Evolutionary conservation across 2,113 vertebrate species (phyloP).

Genomic region (Cynoglossus semilaevis): DNA sequence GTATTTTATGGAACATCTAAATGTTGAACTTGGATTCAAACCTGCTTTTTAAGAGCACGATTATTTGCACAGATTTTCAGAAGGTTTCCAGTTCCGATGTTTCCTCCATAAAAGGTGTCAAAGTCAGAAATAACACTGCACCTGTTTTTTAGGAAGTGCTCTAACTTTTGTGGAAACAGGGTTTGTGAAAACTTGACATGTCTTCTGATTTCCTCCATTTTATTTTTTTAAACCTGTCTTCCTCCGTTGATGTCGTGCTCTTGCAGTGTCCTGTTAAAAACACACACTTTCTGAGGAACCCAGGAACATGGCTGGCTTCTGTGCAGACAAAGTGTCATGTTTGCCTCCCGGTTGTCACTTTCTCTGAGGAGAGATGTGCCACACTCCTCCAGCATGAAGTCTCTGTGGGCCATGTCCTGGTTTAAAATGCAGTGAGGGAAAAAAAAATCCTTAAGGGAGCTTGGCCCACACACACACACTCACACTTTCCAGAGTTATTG

Average conservation of each 20-base stretch:
- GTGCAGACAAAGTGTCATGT: constrained; percentile 39
- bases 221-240: background rate
- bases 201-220: constrained; percentile 1
- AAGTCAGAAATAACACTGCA: too few species aligned
- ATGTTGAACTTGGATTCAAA: too few species aligned
- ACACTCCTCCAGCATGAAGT: constrained; percentile 33
- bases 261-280: constrained; percentile 30
- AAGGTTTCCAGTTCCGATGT: too few species aligned
- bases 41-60: too few species aligned
- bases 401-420: constrained; percentile 50
- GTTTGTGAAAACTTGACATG: constrained; percentile 13
- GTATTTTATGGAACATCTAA: too few species aligned
- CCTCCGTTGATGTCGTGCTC: background rate
- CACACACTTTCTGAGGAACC: constrained; percentile 10
- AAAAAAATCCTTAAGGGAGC: constrained; percentile 35
- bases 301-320: constrained; percentile 16
- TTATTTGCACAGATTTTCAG: too few species aligned
- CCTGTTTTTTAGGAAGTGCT: too few species aligned
- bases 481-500: constrained; percentile 22
- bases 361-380: constrained; percentile 39
- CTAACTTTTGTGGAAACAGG: background rate
- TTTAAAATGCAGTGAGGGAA: constrained; percentile 53
- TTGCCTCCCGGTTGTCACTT: constrained; percentile 55
- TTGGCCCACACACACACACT: constrained; percentile 39
- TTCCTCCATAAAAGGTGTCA: too few species aligned